Evolutionary conservation across 2,888 invertebrate species (phyloP).

Genomic region (Platynereis dumerilii): DNA sequence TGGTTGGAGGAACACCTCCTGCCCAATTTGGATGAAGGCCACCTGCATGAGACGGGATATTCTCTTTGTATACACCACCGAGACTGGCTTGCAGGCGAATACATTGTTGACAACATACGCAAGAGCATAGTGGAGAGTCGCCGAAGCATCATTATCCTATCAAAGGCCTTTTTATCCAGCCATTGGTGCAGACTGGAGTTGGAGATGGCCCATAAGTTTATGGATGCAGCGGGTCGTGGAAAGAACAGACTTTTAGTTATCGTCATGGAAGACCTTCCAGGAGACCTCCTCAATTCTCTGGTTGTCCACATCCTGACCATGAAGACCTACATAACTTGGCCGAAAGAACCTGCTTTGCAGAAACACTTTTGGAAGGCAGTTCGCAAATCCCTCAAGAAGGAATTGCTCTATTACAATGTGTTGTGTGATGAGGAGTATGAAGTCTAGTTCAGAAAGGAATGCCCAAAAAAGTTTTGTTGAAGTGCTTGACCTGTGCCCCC

Average conservation of each 20-base stretch:
- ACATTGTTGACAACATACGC: conserved; percentile 76
- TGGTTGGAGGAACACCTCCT: conserved; percentile 73
- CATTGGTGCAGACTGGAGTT: conserved; percentile 79
- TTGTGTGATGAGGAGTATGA: no score
- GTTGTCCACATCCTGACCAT: conserved; percentile 2
- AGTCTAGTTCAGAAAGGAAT: no score
- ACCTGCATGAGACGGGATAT: conserved; percentile 48
- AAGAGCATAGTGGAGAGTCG: conserved; percentile 74
- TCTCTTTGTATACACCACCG: conserved; percentile 75
- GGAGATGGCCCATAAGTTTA: conserved; percentile 60
- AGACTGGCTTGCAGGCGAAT: conserved; percentile 75
- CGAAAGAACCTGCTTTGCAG: not conserved
- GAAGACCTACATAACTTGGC: conserved; percentile 1
- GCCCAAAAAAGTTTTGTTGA: no score
- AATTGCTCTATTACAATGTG: no score
- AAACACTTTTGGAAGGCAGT: not conserved
- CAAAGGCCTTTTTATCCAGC: conserved; percentile 71
- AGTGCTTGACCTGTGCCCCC: no score
- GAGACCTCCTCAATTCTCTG: not conserved
- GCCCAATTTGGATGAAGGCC: conserved; percentile 68
- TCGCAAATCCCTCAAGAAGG: conserved; percentile 1
- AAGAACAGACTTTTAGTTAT: not conserved
- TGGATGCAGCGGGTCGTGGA: not conserved
- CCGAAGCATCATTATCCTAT: conserved; percentile 72
- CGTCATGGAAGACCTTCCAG: not conserved